phyloP scores from a whole-genome alignment of 1,140 invertebrate species.

The Goniozus legneri region DNA sequence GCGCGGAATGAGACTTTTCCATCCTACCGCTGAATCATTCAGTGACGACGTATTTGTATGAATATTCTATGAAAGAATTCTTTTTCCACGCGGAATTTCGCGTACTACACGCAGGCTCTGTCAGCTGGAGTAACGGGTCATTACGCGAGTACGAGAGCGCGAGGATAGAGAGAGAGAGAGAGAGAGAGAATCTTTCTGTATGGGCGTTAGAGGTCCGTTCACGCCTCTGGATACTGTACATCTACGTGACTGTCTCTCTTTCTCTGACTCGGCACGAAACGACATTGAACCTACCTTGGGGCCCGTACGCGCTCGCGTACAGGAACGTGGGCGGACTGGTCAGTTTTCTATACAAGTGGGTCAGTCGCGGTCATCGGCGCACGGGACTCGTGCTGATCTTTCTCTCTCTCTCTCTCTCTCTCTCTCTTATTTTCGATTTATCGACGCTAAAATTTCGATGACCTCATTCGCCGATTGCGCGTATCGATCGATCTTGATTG shows the following conservation, averaged over 20 bases:
- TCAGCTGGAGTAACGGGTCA: constrained; percentile 30
- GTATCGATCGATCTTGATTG: no score
- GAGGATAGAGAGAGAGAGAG: constrained; percentile 7
- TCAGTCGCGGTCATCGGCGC: constrained; percentile 40
- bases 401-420: constrained; percentile 3
- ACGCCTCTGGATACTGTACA: constrained; percentile 1
- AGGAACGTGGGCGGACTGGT: constrained; percentile 49
- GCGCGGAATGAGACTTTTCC: no score
- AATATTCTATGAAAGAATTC: no score
- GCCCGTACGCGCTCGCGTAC: constrained; percentile 21
- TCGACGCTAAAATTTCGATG: no score
- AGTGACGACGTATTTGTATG: no score
- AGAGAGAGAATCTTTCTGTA: constrained; percentile 10
- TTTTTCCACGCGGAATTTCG: no score
- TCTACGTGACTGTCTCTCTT: constrained; percentile 1
- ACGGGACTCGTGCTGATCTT: constrained; percentile 26
- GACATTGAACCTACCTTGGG: constrained; percentile 49
- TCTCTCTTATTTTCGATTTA: not conserved
- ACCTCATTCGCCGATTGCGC: no score
- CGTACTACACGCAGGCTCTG: constrained; percentile 1
- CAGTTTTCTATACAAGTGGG: constrained; percentile 43
- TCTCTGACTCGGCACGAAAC: constrained; percentile 24
- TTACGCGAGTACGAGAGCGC: constrained; percentile 19
- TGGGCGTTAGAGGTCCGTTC: not conserved
- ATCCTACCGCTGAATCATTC: no score